Evolutionary conservation across 2,888 invertebrate genomes (phyloP).

Genomic region (Anorthoa munda): DNA sequence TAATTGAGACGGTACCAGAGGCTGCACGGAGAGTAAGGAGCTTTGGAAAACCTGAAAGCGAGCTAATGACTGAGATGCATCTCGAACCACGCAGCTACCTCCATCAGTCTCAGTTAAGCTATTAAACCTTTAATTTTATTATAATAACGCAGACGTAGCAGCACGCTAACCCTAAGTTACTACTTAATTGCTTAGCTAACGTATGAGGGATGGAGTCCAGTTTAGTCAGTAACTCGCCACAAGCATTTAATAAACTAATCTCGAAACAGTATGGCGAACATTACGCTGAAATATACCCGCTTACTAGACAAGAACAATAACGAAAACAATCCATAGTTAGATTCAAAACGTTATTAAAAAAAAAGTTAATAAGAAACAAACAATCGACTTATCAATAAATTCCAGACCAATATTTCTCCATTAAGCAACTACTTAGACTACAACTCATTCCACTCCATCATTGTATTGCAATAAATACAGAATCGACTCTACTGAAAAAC

Average conservation of each 20-base stretch:
- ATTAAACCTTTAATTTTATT: not conserved
- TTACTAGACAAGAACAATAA: not conserved
- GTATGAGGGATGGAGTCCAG: too few species aligned
- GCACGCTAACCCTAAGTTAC: not conserved
- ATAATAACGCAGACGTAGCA: not conserved
- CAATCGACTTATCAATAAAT: not conserved
- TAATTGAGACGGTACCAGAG: too few species aligned
- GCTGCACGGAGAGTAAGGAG: too few species aligned
- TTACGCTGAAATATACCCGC: not conserved
- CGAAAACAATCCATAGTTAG: not conserved
- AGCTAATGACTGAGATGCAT: too few species aligned
- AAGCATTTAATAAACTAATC: not conserved
- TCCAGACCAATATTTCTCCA: conserved; percentile 31
- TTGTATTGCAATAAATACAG: conserved; percentile 59
- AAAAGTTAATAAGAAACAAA: conserved; percentile 10
- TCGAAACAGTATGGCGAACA: not conserved
- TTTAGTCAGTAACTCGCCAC: not conserved
- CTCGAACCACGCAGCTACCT: too few species aligned
- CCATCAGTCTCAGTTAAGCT: too few species aligned
- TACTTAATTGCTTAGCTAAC: not conserved
- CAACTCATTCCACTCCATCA: conserved; percentile 31
- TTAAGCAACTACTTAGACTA: conserved; percentile 27
- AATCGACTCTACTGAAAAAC: conserved; percentile 34
- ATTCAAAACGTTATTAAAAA: not conserved
- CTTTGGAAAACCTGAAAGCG: too few species aligned